Conservation (phyloP, 1,140 invertebrate genomes). For the Bombus sylvicola region DNA sequence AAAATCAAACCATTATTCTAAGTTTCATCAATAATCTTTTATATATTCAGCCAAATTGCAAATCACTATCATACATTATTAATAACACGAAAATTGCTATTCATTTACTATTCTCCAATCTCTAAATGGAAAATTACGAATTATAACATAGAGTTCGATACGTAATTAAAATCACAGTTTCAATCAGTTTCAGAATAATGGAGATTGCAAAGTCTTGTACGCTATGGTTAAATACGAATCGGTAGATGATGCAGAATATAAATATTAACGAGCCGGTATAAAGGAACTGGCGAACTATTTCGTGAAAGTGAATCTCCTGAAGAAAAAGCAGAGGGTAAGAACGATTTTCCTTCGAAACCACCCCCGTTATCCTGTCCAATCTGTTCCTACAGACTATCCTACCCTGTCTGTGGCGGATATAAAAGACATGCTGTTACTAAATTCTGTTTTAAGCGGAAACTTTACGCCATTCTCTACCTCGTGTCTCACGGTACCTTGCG, state of each 20-base stretch:
- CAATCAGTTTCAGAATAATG: not conserved
- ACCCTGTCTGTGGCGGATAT: constrained; percentile 60
- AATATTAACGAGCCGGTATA: constrained; percentile 36
- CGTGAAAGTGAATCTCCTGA: constrained; percentile 35
- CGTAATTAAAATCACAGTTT: not conserved
- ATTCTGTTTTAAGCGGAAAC: constrained; percentile 70
- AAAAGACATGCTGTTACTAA: constrained; percentile 61
- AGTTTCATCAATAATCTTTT: not conserved
- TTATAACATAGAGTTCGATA: too few relatives aligned
- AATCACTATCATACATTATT: not conserved
- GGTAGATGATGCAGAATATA: constrained; percentile 38
- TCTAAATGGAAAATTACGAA: not conserved
- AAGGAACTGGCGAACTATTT: constrained; percentile 1
- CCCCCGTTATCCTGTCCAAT: constrained; percentile 35
- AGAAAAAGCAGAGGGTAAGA: constrained; percentile 52
- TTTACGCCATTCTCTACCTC: constrained; percentile 50
- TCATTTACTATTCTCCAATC: not conserved
- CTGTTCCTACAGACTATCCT: constrained; percentile 59
- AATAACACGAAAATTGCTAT: not conserved
- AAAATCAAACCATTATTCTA: not conserved
- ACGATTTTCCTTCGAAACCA: constrained; percentile 58
- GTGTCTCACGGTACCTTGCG: constrained; percentile 38
- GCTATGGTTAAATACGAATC: constrained; percentile 8
- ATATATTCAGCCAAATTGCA: not conserved
- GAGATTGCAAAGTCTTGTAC: too few relatives aligned